Evolutionary conservation across 2,113 vertebrate genomes (phyloP).

Genomic region (Lota lota): DNA sequence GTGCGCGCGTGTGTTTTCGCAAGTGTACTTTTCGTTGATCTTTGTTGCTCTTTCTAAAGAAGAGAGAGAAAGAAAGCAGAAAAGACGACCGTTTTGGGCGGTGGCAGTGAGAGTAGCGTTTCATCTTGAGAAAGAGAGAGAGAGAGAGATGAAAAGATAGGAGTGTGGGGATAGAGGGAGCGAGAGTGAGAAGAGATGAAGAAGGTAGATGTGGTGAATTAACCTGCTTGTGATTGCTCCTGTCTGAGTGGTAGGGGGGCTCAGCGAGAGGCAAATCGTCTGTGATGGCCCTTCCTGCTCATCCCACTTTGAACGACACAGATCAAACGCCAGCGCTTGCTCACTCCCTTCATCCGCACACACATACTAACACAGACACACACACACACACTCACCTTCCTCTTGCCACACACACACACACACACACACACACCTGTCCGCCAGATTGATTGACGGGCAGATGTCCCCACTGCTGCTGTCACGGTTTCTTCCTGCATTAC

Average conservation of each 20-base stretch:
- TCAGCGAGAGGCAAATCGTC: constrained; percentile 72
- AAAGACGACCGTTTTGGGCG: constrained; percentile 1
- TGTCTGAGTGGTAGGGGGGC: constrained; percentile 72
- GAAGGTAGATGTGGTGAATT: constrained; percentile 74
- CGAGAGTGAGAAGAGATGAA: constrained; percentile 71
- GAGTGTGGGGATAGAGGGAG: constrained; percentile 67
- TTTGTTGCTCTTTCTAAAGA: constrained; percentile 33
- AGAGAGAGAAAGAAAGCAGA: constrained; percentile 15
- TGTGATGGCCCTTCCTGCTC: constrained; percentile 77
- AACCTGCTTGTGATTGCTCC: constrained; percentile 76
- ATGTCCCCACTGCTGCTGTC: constrained; percentile 43
- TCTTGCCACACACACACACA: constrained; percentile 28
- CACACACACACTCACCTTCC: constrained; percentile 47
- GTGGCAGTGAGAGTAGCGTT: too few relatives aligned
- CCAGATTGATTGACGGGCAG: constrained; percentile 84
- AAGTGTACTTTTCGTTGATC: constrained; percentile 45
- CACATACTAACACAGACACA: constrained; percentile 40
- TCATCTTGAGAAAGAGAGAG: constrained; percentile 11
- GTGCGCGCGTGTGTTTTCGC: neutral
- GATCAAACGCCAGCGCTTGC: constrained; percentile 73
- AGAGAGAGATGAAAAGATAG: constrained; percentile 39
- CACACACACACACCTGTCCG: constrained; percentile 5
- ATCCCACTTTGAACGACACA: constrained; percentile 75
- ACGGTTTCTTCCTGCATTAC: constrained; percentile 54
- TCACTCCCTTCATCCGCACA: constrained; percentile 22